Evolutionary conservation across 2,797 vertebrate genomes (phyloP).

Genomic region (Trichosurus vulpecula): DNA sequence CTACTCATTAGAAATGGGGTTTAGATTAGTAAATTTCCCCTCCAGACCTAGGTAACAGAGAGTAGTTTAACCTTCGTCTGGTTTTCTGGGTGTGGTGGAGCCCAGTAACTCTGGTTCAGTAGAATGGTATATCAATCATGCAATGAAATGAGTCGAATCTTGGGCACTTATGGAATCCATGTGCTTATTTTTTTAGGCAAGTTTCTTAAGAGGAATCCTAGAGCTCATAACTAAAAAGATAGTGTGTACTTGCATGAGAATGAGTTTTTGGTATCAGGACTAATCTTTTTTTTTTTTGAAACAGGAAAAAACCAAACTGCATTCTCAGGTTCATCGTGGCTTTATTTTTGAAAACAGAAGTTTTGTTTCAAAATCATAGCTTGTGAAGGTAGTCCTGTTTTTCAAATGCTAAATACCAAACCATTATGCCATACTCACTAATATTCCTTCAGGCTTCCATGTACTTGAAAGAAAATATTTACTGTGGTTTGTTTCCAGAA

Average conservation of each 20-base stretch:
- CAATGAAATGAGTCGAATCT: not conserved
- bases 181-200: not conserved
- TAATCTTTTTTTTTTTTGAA: constrained; percentile 34
- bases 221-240: constrained; percentile 18
- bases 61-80: not conserved
- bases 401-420: not conserved
- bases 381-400: not conserved
- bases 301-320: not conserved
- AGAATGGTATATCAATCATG: constrained; percentile 15
- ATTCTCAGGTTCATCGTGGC: constrained; percentile 1
- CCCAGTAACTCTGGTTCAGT: not conserved
- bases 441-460: not conserved
- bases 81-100: constrained; percentile 14
- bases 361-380: not conserved
- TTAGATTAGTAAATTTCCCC: not conserved
- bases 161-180: constrained; percentile 5
- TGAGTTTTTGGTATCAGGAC: constrained; percentile 27
- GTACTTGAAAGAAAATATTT: not conserved
- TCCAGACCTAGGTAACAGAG: not conserved
- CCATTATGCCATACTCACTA: not conserved
- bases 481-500: constrained; percentile 25
- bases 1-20: constrained; percentile 43
- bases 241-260: not conserved
- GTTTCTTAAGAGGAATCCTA: not conserved
- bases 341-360: constrained; percentile 23